Evolutionary conservation across 2,113 vertebrate genomes (phyloP), one percentile per base, ranked within the genome.

Genomic region (Holacanthus passer): DNA sequence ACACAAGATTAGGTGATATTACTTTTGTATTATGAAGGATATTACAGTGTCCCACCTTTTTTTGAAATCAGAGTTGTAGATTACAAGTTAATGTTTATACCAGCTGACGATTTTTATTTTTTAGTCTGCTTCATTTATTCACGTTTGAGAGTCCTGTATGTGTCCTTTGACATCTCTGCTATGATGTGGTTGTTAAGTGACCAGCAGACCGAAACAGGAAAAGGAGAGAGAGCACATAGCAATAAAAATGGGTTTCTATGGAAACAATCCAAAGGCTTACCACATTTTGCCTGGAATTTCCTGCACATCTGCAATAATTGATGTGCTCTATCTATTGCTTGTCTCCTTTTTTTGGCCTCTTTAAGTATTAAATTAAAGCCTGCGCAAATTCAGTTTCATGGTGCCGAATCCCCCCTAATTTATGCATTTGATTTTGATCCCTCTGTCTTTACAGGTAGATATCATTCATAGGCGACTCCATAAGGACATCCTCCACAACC

Each of bases 401-500:
- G 19, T 17, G 47, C 27, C 7, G 9, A 47, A 10, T 0, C n/a
- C n/a, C 22, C 9, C 9, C 0, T 31, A 7, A 67, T 53, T 27
- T 24, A 59, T 39, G 62, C 8, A 4, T 45, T 19, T 17, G 2
- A 4, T 32, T 85, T 22, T 27, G 7, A 5, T 27, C 22, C 41
- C 12, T 76, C 7, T 31, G 41, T 39, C 12, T 12, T 79, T 22
- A 53, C 90, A 99, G 98, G 96, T 65, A 2, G 97, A 98, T 73
- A 95, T 99, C 32, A 97, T 99, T 88, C 91, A 96, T 93, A 98
- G 97, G 65, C 90, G 97, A 0, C 97, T 99, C 56, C 96, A 97
- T 89, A 99, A 99, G 81, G 98, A 99, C 88, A 96, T 99, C 29
- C 96, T 95, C 45, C 97, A 99, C 90, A 97, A 98, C 86, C 96